These are phyloP conservation scores for Icerya purchasi DNA, from an alignment of 2,888 invertebrate genomes.

Conservation along the genomic window DNA sequence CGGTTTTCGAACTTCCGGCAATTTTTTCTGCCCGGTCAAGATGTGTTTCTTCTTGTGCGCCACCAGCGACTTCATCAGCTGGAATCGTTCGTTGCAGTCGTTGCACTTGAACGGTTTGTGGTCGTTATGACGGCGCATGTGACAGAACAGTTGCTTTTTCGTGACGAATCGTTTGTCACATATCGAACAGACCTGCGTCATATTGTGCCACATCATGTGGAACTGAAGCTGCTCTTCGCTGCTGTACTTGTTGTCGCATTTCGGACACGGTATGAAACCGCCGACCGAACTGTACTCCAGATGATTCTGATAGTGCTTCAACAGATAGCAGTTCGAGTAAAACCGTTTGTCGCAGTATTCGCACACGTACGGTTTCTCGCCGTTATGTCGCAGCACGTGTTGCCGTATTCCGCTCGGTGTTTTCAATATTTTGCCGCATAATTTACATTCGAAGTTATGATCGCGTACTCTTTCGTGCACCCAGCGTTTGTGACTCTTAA, in stretches of 20 bases:
- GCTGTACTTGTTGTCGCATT: neutral
- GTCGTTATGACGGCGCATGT: conserved; percentile 14
- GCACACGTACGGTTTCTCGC: conserved; percentile 15
- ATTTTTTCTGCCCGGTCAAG: neutral
- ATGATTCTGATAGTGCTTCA: neutral
- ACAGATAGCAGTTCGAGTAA: neutral
- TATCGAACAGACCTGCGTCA: neutral
- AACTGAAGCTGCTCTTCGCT: neutral
- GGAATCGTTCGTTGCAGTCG: conserved; percentile 24
- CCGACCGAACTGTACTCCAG: neutral
- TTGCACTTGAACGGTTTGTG: conserved; percentile 26
- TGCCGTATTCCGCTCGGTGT: conserved; percentile 17
- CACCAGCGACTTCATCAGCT: conserved; percentile 14
- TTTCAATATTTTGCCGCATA: conserved; percentile 32
- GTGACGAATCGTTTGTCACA: conserved; percentile 15
- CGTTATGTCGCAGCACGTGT: conserved; percentile 15
- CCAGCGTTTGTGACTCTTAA: conserved; percentile 32
- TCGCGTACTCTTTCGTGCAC: conserved; percentile 28
- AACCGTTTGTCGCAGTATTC: neutral
- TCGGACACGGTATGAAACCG: neutral
- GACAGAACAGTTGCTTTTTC: conserved; percentile 14
- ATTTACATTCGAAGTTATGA: conserved; percentile 26
- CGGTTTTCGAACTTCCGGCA: neutral
- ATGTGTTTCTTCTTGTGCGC: conserved; percentile 14
- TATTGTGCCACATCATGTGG: neutral